Percentiles rank a stretch among this genome's conserved stretches.
phyloP scores from a whole-genome alignment of 2,113 vertebrate species.

The Scolopax mira region DNA sequence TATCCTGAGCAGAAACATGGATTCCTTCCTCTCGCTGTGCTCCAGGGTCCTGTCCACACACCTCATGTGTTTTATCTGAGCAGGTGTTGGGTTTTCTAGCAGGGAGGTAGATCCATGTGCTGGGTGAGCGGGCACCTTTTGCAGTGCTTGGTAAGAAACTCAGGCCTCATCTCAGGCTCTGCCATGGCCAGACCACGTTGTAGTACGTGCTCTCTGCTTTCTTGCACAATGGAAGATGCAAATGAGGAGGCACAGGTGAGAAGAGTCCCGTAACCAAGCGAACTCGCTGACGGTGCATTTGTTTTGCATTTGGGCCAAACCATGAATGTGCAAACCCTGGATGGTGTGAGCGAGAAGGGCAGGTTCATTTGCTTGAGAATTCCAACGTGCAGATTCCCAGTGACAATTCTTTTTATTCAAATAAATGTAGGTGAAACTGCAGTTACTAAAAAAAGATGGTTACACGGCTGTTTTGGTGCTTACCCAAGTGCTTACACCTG shows the following conservation, averaged over 20 bases:
- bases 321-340: not conserved
- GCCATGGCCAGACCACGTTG: not conserved
- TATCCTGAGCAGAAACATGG: accelerated
- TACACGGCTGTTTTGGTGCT: not conserved
- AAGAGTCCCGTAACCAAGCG: not conserved
- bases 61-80: accelerated
- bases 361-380: not conserved
- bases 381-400: too few relatives aligned
- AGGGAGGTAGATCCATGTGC: accelerated
- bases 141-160: not conserved
- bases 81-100: accelerated
- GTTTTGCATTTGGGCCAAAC: not conserved
- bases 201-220: not conserved
- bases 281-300: not conserved
- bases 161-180: not conserved
- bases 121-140: accelerated
- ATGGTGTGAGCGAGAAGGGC: not conserved
- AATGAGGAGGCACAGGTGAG: not conserved
- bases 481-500: not conserved
- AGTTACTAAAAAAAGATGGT: not conserved
- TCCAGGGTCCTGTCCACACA: not conserved
- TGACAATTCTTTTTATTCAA: not conserved
- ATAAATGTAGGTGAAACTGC: not conserved
- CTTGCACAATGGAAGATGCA: slow-evolving; percentile 29
- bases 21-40: not conserved